Conservation (phyloP, 2,113 vertebrate species). For the Laterallus jamaicensis region DNA sequence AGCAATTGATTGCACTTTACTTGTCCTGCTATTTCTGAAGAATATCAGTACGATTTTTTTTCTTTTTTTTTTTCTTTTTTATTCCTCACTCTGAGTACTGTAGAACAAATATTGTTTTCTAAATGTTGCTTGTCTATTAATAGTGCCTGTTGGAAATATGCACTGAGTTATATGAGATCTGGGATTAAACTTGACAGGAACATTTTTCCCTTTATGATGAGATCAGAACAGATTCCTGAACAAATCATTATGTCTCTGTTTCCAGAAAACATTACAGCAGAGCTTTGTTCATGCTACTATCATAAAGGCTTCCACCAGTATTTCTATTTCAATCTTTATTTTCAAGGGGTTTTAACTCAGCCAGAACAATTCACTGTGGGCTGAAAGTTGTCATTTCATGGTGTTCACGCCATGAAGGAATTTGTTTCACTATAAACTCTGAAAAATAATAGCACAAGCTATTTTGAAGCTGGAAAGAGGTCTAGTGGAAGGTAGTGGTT, state of each 20-base stretch:
- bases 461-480: neutral
- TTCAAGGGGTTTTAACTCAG: neutral
- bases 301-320: neutral
- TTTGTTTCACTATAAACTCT: neutral
- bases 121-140: neutral
- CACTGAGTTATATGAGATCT: neutral
- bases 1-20: neutral
- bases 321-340: constrained; percentile 14
- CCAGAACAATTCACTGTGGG: neutral
- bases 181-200: constrained; percentile 18
- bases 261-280: constrained; percentile 28
- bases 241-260: constrained; percentile 2
- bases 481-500: neutral
- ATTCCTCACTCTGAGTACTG: neutral
- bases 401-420: constrained; percentile 20
- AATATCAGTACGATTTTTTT: neutral
- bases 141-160: neutral
- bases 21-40: neutral
- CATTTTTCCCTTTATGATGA: constrained; percentile 12
- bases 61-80: too few species aligned
- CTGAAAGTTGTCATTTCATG: constrained; percentile 26
- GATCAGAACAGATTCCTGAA: constrained; percentile 38
- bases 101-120: neutral
- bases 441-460: constrained; percentile 6
- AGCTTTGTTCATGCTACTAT: neutral